These are phyloP conservation scores for Montipora sp. DNA, from an alignment of 64 coral and sea anemone species.

Conservation along the genomic window DNA sequence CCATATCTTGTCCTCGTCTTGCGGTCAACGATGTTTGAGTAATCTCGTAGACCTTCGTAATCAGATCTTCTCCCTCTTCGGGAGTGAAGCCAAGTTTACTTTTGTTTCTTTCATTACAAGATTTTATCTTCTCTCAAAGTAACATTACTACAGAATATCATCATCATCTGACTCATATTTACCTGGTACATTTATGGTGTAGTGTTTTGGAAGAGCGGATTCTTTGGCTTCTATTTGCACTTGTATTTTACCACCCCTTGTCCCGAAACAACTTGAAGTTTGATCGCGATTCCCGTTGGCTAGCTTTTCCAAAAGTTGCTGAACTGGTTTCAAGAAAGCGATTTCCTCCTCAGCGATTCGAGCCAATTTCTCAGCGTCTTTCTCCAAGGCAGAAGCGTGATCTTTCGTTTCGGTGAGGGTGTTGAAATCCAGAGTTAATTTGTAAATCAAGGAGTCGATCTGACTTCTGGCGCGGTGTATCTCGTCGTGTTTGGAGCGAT, in stretches of 20 bases:
- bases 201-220: background rate
- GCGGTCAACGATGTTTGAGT: too few species aligned
- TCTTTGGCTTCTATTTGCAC: background rate
- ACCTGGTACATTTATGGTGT: conserved; percentile 10
- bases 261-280: background rate
- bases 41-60: too few species aligned
- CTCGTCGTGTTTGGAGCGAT: background rate
- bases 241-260: background rate
- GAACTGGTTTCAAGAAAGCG: background rate
- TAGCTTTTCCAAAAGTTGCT: background rate
- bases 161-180: background rate
- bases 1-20: too few species aligned
- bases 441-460: conserved; percentile 18
- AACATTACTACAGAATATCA: background rate
- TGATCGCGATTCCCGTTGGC: background rate
- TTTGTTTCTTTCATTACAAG: too few species aligned
- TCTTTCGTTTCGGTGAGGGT: background rate
- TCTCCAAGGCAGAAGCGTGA: background rate
- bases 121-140: background rate
- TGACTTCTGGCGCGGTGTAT: conserved; percentile 10
- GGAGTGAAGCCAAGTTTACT: too few species aligned
- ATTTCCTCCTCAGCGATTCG: background rate
- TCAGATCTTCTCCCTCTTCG: too few species aligned
- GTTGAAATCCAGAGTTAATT: conserved; percentile 15
- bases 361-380: background rate